These are phyloP conservation scores for Caenorhabditis sinica DNA, from an alignment of 2,888 invertebrate genomes.

Conservation along the genomic window DNA sequence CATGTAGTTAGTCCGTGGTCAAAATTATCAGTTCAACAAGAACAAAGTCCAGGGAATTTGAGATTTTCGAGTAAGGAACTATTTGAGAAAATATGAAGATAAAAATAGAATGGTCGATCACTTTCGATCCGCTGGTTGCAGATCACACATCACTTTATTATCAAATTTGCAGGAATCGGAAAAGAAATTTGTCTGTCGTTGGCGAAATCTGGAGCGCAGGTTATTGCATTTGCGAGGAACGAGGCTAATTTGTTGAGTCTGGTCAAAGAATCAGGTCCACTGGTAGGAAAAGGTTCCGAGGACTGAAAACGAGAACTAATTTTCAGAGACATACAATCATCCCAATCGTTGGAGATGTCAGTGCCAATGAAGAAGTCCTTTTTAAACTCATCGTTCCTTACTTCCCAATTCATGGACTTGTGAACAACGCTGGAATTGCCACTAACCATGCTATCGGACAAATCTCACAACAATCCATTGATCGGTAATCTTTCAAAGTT, in stretches of 20 bases:
- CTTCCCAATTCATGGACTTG: slow-evolving; percentile 71
- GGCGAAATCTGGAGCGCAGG: slow-evolving; percentile 69
- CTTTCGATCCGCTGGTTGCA: neutral
- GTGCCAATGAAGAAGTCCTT: slow-evolving; percentile 66
- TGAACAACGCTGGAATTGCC: slow-evolving; percentile 76
- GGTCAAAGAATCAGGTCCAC: slow-evolving; percentile 37
- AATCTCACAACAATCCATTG: slow-evolving; percentile 66
- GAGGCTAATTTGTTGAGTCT: slow-evolving; percentile 55
- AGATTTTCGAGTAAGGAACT: neutral
- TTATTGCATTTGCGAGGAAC: slow-evolving; percentile 70
- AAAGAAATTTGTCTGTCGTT: slow-evolving; percentile 66
- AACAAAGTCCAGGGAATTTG: neutral
- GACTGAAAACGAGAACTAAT: neutral
- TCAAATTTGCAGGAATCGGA: slow-evolving; percentile 58
- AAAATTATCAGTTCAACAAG: neutral
- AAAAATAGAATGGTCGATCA: slow-evolving; percentile 3
- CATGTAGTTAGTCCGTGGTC: neutral
- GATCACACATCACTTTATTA: slow-evolving; percentile 26
- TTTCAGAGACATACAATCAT: slow-evolving; percentile 62
- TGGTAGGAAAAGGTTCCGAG: slow-evolving; percentile 7
- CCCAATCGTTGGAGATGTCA: slow-evolving; percentile 70
- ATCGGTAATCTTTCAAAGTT: slow-evolving; percentile 14
- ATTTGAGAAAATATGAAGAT: slow-evolving; percentile 5
- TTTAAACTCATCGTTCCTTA: slow-evolving; percentile 53
- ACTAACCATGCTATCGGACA: slow-evolving; percentile 65